A percentile compares a stretch with the other conserved stretches of the same genome.
These are phyloP conservation scores for Amiota communis DNA, from an alignment of 2,888 invertebrate species.

Conservation along the genomic window DNA sequence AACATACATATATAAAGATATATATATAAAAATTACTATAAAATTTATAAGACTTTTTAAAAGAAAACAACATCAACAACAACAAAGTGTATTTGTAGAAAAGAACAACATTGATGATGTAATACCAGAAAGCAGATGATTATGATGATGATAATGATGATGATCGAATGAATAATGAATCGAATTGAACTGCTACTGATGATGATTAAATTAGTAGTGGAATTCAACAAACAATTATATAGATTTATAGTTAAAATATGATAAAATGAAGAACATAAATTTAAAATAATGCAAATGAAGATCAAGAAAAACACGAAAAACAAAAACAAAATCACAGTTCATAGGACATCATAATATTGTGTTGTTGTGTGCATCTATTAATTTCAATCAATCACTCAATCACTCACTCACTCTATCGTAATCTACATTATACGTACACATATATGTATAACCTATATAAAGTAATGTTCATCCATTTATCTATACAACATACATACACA, in stretches of 20 bases:
- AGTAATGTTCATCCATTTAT: slow-evolving; percentile 36
- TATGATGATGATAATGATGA: too few species aligned
- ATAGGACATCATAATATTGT: too few species aligned
- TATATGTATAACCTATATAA: neutral
- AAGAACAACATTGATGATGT: too few species aligned
- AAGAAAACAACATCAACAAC: too few species aligned
- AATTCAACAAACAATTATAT: too few species aligned
- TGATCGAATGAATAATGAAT: too few species aligned
- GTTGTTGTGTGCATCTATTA: neutral
- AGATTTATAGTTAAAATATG: too few species aligned
- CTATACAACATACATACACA: slow-evolving; percentile 32
- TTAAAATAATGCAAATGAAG: slow-evolving; percentile 17
- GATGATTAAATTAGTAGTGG: too few species aligned
- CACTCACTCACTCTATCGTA: too few species aligned
- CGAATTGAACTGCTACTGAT: too few species aligned
- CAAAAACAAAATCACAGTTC: neutral
- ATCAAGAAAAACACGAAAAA: slow-evolving; percentile 4
- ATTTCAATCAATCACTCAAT: neutral
- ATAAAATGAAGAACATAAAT: neutral
- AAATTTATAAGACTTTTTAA: slow-evolving; percentile 67
- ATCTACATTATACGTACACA: neutral
- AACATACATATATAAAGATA: too few species aligned
- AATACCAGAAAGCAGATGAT: too few species aligned
- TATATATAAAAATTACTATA: slow-evolving; percentile 51
- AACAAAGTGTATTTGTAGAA: slow-evolving; percentile 32